A percentile compares a stretch with the other conserved stretches of the same genome.
These are phyloP conservation scores for Ceratina australensis DNA, from an alignment of 1,140 invertebrate genomes.

Conservation along the genomic window DNA sequence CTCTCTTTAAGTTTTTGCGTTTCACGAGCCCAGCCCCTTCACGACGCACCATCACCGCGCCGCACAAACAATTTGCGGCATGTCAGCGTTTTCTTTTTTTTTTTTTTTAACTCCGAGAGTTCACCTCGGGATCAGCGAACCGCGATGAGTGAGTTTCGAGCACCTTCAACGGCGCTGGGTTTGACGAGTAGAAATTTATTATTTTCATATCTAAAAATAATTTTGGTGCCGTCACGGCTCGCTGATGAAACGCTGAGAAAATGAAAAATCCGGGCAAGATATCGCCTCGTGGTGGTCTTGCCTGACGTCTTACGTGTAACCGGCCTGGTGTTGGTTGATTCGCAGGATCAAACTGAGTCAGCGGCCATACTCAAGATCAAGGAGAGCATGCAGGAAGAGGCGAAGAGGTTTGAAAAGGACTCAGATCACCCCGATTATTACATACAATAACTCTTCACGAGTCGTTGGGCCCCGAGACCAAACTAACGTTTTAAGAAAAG, in stretches of 20 bases:
- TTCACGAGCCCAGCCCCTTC: slow-evolving; percentile 73
- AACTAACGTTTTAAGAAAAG: slow-evolving; percentile 68
- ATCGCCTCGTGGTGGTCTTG: slow-evolving; percentile 77
- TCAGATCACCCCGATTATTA: slow-evolving; percentile 97
- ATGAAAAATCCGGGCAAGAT: slow-evolving; percentile 53
- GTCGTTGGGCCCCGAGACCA: slow-evolving; percentile 71
- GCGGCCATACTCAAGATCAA: slow-evolving; percentile 99
- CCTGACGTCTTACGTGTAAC: slow-evolving; percentile 79
- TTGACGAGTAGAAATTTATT: neutral
- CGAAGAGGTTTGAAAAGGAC: slow-evolving; percentile 99
- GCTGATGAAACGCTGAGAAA: slow-evolving; percentile 47
- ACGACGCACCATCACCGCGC: slow-evolving; percentile 77
- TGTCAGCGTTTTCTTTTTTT: slow-evolving; percentile 52
- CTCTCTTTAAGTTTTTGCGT: slow-evolving; percentile 59
- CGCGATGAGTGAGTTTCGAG: neutral
- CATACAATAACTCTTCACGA: slow-evolving; percentile 88
- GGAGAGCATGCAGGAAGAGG: slow-evolving; percentile 99
- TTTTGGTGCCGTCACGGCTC: slow-evolving; percentile 31
- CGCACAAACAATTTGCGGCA: slow-evolving; percentile 54
- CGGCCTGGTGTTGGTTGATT: slow-evolving; percentile 82
- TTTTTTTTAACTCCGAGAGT: neutral
- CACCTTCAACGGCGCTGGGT: neutral
- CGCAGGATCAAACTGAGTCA: slow-evolving; percentile 97
- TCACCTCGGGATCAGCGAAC: slow-evolving; percentile 45
- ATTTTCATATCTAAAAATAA: neutral